Conservation (phyloP, 2,888 invertebrate species). For the Drosophila phalerata region DNA sequence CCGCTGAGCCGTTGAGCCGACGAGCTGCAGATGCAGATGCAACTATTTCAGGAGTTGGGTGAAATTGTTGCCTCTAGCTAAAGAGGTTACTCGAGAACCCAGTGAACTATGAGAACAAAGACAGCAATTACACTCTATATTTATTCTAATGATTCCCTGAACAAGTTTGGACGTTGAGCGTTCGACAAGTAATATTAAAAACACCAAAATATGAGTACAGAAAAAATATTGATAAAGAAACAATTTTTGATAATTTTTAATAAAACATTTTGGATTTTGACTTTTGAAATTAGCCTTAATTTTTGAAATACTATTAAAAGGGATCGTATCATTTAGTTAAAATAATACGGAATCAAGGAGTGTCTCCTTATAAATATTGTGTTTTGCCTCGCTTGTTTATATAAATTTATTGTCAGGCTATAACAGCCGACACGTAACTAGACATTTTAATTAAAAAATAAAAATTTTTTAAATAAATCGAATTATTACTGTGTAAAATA, state of each 20-base stretch:
- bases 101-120: background rate
- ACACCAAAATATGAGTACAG: background rate
- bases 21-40: constrained; percentile 22
- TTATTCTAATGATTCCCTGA: background rate
- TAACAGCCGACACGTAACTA: too few species aligned
- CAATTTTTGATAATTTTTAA: background rate
- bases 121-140: background rate
- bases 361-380: too few species aligned
- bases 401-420: too few species aligned
- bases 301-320: too few species aligned
- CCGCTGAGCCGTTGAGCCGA: constrained; percentile 28
- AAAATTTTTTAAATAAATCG: too few species aligned
- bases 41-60: background rate
- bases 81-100: background rate
- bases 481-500: too few species aligned
- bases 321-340: too few species aligned
- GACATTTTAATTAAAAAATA: too few species aligned
- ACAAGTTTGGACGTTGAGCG: background rate
- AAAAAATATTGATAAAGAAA: background rate
- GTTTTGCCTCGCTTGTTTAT: too few species aligned
- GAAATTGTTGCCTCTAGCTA: background rate
- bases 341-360: background rate
- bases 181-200: background rate
- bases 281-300: background rate
- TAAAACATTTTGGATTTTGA: too few species aligned